Evolutionary conservation across 64 coral and sea anemone genomes (phyloP).

Genomic region (Pachyseris speciosa): DNA sequence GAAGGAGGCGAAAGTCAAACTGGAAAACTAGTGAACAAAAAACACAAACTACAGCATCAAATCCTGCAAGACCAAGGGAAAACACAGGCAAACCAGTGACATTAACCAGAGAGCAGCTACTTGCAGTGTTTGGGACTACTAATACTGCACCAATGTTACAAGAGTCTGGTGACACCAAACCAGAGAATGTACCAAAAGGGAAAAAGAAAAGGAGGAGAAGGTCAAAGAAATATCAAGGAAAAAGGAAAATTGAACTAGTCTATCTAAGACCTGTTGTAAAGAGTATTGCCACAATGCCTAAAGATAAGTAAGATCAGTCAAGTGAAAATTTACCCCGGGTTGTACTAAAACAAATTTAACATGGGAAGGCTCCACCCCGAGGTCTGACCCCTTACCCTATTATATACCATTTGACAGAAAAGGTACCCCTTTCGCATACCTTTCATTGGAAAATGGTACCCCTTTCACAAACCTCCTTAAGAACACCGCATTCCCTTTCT

Average conservation of each 20-base stretch:
- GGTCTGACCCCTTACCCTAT: too few relatives aligned
- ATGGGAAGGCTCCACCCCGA: too few relatives aligned
- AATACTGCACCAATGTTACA: background rate
- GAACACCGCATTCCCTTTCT: too few relatives aligned
- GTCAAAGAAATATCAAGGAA: background rate
- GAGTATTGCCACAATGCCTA: background rate
- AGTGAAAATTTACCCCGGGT: background rate
- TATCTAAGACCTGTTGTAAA: conserved; percentile 24
- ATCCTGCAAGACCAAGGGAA: background rate
- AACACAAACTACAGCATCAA: background rate
- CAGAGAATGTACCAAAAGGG: background rate
- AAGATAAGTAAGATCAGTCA: background rate
- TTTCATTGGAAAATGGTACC: too few relatives aligned
- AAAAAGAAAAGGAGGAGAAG: background rate
- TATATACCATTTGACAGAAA: too few relatives aligned
- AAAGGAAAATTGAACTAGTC: background rate
- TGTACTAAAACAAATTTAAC: background rate
- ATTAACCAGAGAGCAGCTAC: background rate
- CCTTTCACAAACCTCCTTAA: too few relatives aligned
- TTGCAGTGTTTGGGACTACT: background rate
- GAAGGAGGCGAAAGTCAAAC: background rate
- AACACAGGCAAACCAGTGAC: background rate
- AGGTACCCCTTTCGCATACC: too few relatives aligned
- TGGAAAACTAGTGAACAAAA: background rate
- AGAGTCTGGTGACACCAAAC: background rate